Conservation (phyloP, 2,888 invertebrate species). For the Epinotia bilunana region DNA sequence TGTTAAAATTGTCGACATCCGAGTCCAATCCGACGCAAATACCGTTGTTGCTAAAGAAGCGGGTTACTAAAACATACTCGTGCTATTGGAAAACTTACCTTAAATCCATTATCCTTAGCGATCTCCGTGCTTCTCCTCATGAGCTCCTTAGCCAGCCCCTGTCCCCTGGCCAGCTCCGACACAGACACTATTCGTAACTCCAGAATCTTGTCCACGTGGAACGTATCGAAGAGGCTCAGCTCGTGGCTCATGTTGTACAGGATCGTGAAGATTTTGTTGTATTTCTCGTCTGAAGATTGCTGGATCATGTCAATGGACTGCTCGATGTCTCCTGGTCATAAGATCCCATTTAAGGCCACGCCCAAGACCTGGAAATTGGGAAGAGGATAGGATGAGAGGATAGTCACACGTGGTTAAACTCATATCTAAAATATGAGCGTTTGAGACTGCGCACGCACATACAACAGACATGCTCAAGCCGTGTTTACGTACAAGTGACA, state of each 20-base stretch:
- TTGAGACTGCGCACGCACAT: no score
- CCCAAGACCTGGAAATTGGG: slow-evolving; percentile 87
- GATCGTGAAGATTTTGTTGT: slow-evolving; percentile 91
- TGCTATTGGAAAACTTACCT: slow-evolving; percentile 76
- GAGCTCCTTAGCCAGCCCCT: slow-evolving; percentile 89
- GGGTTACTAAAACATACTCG: background rate
- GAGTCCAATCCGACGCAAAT: background rate
- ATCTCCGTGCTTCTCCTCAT: slow-evolving; percentile 87
- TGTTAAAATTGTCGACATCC: no score
- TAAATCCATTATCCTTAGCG: slow-evolving; percentile 87
- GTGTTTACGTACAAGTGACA: no score
- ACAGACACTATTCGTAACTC: slow-evolving; percentile 93
- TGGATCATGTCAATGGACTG: slow-evolving; percentile 87
- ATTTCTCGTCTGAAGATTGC: slow-evolving; percentile 87
- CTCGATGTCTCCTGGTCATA: slow-evolving; percentile 89
- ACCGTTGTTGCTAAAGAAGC: background rate
- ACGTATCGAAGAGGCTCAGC: slow-evolving; percentile 87
- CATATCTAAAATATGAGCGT: no score
- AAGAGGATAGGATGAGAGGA: background rate
- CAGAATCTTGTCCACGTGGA: slow-evolving; percentile 88
- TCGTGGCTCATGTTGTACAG: slow-evolving; percentile 89
- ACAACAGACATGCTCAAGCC: no score
- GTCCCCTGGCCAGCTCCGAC: slow-evolving; percentile 87
- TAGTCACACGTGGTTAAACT: no score
- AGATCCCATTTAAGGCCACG: slow-evolving; percentile 90